Base-by-base conservation (phyloP, 2,113 vertebrate genomes). In the Pluvianellus socialis region DNA sequence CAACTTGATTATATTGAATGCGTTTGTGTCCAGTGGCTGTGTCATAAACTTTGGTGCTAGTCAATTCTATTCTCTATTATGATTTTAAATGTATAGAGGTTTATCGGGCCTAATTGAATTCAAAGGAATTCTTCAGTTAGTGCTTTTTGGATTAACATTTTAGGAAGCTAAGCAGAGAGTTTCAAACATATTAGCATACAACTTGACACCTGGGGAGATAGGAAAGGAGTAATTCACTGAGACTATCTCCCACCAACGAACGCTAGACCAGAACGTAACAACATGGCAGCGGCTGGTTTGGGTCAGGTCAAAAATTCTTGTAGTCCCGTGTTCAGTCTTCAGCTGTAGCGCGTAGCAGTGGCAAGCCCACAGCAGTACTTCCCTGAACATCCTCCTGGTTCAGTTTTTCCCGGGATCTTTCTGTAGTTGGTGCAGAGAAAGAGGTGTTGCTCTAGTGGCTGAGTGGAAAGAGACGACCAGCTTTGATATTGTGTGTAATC, bases 1-100 rank as follows among this genome's bases (percentile, higher is more conserved):
- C 77, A 92, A 56, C 86, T 92, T 96, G 86, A 95, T 97, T 94
- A 89, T 93, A 88, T 22, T 70, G 74, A 94, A 65, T 86, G 87
- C 81, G 66, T 94, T 92, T 94, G 55, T 91, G 89, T 96, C 94
- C 89, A 74, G 85, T 90, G 89, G 53, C 89, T 82, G 80, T 45
- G 66, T 79, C 94, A 95, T 97, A 97, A 96, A 95, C 95, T 87
- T 90, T 4, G 14, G 45, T 87, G 68, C 85, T 76, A 91, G 84
- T 97, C 84, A 82, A 73, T 97, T 94, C 66, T 91, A 13, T 88
- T 94, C 74, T 88, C 58, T 85, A 4, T 79, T 85, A 85, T 16
- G 71, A 79, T 80, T 93, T 92, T 79, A 50, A 70, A 75, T 83
- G 53, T 22, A 70, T 59, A 52, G 70, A 49, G 94, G 58, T 87